A percentile compares a stretch with the other conserved stretches of the same genome.
These are phyloP conservation scores for Malurus elegans DNA, from an alignment of 2,113 vertebrate genomes.

Conservation along the genomic window DNA sequence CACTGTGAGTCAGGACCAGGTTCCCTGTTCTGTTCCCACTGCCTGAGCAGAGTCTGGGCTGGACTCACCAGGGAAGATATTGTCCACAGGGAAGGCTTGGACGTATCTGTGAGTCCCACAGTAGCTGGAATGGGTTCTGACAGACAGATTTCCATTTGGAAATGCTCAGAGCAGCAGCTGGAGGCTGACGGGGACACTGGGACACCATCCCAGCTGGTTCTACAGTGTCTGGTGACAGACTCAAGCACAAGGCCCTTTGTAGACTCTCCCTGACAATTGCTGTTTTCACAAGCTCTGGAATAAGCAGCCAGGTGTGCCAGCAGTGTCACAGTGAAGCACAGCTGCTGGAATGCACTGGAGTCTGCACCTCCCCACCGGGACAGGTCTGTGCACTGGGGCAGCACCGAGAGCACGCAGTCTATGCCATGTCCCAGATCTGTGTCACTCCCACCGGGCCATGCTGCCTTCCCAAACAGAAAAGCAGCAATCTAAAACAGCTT, in stretches of 20 bases:
- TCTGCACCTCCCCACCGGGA: not conserved
- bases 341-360: no score
- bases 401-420: not conserved
- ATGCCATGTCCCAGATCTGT: fast-evolving
- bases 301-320: not conserved
- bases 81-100: not conserved
- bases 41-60: not conserved
- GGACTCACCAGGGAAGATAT: fast-evolving
- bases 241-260: not conserved
- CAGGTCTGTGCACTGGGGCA: not conserved
- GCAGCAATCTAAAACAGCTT: not conserved
- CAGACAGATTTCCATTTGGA: not conserved
- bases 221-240: fast-evolving
- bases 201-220: not conserved
- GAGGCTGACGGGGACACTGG: not conserved
- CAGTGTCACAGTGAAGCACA: not conserved
- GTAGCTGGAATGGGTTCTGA: not conserved
- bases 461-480: not conserved
- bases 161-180: not conserved
- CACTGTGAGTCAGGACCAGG: not conserved
- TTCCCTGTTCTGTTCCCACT: not conserved
- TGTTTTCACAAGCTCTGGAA: not conserved
- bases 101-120: fast-evolving
- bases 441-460: not conserved
- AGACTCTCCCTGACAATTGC: fast-evolving